Conservation (phyloP, 2,113 vertebrate genomes). For the Aegithalos caudatus region DNA sequence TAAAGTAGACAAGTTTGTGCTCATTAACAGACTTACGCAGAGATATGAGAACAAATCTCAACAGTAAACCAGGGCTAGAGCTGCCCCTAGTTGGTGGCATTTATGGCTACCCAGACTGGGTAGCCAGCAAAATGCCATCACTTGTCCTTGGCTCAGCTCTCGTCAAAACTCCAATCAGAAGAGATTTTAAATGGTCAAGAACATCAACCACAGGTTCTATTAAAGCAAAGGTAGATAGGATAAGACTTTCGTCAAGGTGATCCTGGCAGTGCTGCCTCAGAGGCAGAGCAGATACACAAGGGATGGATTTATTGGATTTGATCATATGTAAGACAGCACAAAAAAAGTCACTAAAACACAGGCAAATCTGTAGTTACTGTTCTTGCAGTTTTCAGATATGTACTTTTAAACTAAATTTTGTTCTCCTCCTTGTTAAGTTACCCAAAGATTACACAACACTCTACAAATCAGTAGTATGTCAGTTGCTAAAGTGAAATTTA, state of each 20-base stretch:
- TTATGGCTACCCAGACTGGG: not conserved
- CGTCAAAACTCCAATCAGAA: not conserved
- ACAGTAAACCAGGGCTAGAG: not conserved
- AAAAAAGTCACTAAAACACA: rapidly evolving
- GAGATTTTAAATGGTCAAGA: not conserved
- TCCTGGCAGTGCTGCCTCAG: not conserved
- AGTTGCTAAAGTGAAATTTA: not conserved
- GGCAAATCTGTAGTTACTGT: not conserved
- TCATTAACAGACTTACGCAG: not conserved
- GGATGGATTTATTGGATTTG: not conserved
- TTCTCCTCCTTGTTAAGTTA: not conserved
- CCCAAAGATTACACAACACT: not conserved
- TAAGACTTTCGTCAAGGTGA: not conserved
- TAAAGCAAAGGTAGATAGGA: not conserved
- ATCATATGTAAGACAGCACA: not conserved
- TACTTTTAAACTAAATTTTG: not conserved
- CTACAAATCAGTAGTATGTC: not conserved
- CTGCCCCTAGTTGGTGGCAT: not conserved
- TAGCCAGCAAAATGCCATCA: not conserved
- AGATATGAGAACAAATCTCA: not conserved
- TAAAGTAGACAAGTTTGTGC: not conserved
- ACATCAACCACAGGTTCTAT: not conserved
- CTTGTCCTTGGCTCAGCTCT: not conserved
- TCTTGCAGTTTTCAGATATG: not conserved
- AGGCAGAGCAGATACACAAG: not conserved